A percentile compares a stretch with the other conserved stretches of the same genome.
Conservation (phyloP, 2,113 vertebrate species). For the Natator depressus region DNA sequence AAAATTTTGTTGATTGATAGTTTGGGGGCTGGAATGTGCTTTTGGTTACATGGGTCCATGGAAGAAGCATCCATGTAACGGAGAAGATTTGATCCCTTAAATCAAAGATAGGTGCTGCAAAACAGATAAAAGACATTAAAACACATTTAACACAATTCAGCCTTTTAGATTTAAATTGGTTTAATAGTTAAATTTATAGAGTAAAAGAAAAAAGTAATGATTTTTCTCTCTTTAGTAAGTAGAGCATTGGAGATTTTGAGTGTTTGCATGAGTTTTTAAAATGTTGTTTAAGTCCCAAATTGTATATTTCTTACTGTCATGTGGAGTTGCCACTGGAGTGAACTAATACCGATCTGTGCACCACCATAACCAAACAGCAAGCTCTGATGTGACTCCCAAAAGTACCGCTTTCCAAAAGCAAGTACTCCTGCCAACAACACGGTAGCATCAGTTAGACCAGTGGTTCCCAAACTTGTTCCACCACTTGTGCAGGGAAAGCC, state of each 20-base stretch:
- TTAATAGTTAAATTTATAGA: neutral
- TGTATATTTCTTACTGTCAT: neutral
- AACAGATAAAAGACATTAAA: neutral
- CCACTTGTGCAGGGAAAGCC: too few species aligned
- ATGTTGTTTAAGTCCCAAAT: neutral
- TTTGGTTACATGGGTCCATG: fast-evolving
- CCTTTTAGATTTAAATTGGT: neutral
- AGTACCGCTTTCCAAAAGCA: neutral
- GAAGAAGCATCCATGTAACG: neutral
- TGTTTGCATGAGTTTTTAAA: neutral
- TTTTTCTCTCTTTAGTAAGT: neutral
- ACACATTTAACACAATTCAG: neutral
- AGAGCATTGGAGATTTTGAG: neutral
- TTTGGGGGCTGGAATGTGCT: neutral
- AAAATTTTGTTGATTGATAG: neutral
- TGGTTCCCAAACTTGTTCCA: too few species aligned
- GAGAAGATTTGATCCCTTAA: fast-evolving
- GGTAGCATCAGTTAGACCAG: neutral
- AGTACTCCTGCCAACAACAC: neutral
- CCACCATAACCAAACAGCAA: neutral
- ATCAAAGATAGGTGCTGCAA: neutral
- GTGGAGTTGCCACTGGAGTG: neutral
- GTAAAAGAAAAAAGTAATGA: neutral
- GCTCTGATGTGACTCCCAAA: neutral
- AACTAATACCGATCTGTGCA: fast-evolving